Conservation (phyloP, 2,888 invertebrate species). For the Dicycla oo region DNA sequence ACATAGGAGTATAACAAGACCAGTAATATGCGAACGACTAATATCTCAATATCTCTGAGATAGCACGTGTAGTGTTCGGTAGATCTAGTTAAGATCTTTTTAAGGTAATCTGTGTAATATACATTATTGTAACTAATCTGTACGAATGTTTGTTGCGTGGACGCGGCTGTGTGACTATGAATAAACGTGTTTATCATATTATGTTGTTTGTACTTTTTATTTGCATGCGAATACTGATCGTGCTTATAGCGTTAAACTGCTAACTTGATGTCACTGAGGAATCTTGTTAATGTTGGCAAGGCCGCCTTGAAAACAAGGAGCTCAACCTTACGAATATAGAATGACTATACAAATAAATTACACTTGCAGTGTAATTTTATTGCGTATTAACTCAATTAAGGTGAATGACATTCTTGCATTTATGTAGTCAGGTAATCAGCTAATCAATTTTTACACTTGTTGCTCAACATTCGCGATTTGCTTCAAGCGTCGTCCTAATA, state of each 20-base stretch:
- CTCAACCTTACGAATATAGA: constrained; percentile 32
- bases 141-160: constrained; percentile 78
- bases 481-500: no score
- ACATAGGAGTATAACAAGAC: constrained; percentile 49
- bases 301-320: constrained; percentile 42
- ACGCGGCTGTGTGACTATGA: constrained; percentile 80
- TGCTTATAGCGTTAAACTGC: constrained; percentile 55
- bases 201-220: constrained; percentile 81
- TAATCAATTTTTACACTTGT: constrained; percentile 33
- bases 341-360: constrained; percentile 33
- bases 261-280: constrained; percentile 55
- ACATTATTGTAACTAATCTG: constrained; percentile 77
- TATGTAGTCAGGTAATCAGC: constrained; percentile 15
- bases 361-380: constrained; percentile 9
- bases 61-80: constrained; percentile 50
- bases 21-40: constrained; percentile 52
- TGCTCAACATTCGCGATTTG: constrained; percentile 31
- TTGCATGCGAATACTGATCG: constrained; percentile 68
- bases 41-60: constrained; percentile 50
- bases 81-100: constrained; percentile 56
- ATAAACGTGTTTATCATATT: constrained; percentile 88
- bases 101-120: constrained; percentile 67
- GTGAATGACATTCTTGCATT: constrained; percentile 28
- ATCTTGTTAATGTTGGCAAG: constrained; percentile 43
- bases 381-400: constrained; percentile 21